Percentiles rank a stretch among this genome's conserved stretches.
Evolutionary conservation across 2,113 vertebrate genomes (phyloP).

Genomic region (Prolemur simus): DNA sequence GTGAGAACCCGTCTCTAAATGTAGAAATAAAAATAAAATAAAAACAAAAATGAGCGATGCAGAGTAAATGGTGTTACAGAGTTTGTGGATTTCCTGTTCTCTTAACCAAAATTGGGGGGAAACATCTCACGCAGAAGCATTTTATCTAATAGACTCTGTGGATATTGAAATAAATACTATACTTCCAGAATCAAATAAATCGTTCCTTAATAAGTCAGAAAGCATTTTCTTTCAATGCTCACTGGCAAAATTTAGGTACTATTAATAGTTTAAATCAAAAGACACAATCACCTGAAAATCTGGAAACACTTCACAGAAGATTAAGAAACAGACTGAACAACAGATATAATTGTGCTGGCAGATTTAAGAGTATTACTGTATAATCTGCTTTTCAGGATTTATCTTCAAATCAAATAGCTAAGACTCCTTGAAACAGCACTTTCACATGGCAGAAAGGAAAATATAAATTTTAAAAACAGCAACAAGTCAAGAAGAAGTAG

Average conservation of each 20-base stretch:
- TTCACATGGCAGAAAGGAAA: conserved; percentile 12
- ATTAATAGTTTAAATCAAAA: conserved; percentile 23
- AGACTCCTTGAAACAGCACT: not conserved
- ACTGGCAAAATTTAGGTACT: not conserved
- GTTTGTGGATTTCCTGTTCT: conserved; percentile 10
- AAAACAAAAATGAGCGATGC: not conserved
- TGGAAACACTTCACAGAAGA: conserved; percentile 7
- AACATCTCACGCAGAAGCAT: not conserved
- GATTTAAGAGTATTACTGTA: not conserved
- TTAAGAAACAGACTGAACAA: not conserved
- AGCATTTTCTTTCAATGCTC: not conserved
- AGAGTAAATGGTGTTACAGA: not conserved
- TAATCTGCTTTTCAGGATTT: conserved; percentile 17
- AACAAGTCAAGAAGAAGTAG: not conserved
- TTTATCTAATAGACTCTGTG: conserved; percentile 23
- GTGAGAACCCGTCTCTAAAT: too few species aligned
- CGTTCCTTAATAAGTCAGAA: not conserved
- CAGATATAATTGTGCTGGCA: not conserved
- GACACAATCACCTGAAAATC: not conserved
- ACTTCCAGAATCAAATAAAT: conserved; percentile 16
- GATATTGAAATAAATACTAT: not conserved
- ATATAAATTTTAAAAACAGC: conserved; percentile 1
- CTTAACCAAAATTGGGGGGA: not conserved
- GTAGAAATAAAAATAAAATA: too few species aligned
- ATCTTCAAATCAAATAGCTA: not conserved